Evolutionary conservation across 2,797 vertebrate species (phyloP).

Genomic region (Chloroceryle amazona): DNA sequence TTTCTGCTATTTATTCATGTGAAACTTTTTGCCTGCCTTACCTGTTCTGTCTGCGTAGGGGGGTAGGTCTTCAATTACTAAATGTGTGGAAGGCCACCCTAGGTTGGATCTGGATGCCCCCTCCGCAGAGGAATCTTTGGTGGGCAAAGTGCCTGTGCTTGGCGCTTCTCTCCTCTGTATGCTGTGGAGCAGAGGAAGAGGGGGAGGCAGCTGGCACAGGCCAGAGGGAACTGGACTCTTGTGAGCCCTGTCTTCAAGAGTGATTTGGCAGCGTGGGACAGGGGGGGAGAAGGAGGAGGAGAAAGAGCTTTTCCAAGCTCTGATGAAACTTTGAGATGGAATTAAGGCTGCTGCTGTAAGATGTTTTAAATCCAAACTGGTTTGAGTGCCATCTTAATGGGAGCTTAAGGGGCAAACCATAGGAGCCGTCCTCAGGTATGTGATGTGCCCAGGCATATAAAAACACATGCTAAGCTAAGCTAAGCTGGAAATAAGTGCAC

Average conservation of each 20-base stretch:
- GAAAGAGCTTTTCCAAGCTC: neutral
- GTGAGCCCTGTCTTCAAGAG: neutral
- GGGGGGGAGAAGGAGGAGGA: neutral
- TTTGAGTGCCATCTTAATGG: neutral
- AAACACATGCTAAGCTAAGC: neutral
- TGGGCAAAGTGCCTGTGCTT: accelerated
- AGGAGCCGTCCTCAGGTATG: neutral
- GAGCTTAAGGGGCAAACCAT: neutral
- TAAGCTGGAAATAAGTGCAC: neutral
- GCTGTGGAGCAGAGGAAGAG: no score
- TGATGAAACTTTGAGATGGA: neutral
- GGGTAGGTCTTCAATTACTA: neutral
- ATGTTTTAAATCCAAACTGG: neutral
- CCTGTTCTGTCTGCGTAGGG: neutral
- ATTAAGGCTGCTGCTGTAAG: neutral
- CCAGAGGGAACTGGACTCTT: accelerated
- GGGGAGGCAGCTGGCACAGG: neutral
- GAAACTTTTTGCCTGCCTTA: neutral
- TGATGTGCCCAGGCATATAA: neutral
- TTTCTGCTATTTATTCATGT: neutral
- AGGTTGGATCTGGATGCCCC: neutral
- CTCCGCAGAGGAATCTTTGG: neutral
- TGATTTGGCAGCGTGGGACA: neutral
- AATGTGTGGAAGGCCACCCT: neutral
- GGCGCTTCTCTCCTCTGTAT: accelerated